Evolutionary conservation across 2,888 invertebrate species (phyloP).

Genomic region (Malthinus flaveolus): DNA sequence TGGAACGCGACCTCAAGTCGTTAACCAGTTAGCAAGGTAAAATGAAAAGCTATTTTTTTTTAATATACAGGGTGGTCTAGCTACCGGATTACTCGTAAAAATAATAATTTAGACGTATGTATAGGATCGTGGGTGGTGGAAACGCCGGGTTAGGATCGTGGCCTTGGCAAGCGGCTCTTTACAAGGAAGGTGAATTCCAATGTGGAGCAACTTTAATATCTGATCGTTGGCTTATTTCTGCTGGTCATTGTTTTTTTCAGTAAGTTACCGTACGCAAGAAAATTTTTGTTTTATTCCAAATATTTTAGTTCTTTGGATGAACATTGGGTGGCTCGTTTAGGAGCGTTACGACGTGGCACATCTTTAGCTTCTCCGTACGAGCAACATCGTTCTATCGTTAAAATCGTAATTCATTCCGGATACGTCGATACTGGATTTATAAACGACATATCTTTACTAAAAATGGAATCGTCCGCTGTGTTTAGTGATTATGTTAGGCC

Average conservation of each 20-base stretch:
- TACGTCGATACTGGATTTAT: constrained; percentile 77
- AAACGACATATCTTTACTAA: constrained; percentile 75
- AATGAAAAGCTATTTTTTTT: constrained; percentile 12
- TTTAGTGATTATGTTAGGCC: constrained; percentile 68
- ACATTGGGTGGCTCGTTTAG: constrained; percentile 80
- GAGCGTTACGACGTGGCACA: constrained; percentile 72
- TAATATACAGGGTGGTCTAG: background rate
- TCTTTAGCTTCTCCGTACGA: constrained; percentile 78
- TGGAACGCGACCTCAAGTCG: constrained; percentile 69
- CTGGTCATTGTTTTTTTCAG: constrained; percentile 83
- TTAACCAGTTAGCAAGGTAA: constrained; percentile 70
- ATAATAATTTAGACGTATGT: constrained; percentile 50
- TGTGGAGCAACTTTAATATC: constrained; percentile 78
- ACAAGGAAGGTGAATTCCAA: constrained; percentile 83
- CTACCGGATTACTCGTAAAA: constrained; percentile 3
- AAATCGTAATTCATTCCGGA: constrained; percentile 71
- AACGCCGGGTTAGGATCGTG: constrained; percentile 77
- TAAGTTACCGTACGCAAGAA: constrained; percentile 52
- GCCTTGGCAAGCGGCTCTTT: constrained; percentile 87
- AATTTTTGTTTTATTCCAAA: background rate
- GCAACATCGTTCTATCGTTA: constrained; percentile 66
- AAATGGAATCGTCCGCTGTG: constrained; percentile 62
- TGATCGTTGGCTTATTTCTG: constrained; percentile 74
- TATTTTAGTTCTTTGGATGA: constrained; percentile 67
- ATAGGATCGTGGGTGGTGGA: constrained; percentile 79